Base-by-base conservation (phyloP, 2,797 vertebrate genomes). In the Macropus fuliginosus region DNA sequence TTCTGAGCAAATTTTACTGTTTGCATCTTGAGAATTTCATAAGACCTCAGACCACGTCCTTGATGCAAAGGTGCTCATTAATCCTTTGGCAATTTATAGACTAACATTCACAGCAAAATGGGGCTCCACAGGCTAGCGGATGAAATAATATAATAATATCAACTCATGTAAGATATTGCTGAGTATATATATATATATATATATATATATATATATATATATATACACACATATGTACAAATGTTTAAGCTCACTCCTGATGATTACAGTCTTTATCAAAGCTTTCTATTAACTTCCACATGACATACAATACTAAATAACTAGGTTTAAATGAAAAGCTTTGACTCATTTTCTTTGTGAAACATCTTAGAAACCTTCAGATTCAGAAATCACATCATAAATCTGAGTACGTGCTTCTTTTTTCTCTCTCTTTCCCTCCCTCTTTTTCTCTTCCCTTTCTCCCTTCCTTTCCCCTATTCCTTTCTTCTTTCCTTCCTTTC, bases 61-160 rank as follows among this genome's bases (percentile, higher is more conserved):
- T 92, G 55, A 97, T 87, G 90, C 0, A 91, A 3, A 97, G 89
- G 54, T 95, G 56, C 81, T 95, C 94, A 96, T 94, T 95, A 96
- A 93, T 57, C 91, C 56, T 94, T 2, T 92, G 56, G 92, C 93
- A 94, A 96, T 93, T 56, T 94, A 90, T 31, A 96, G 46, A 27
- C 55, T 74, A 55, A 56, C 27, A 92, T 34, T 62, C 59, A 16
- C n/a, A 5, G 62, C 24, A 95, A 96, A 18, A 40, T 90, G 31
- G 10, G 9, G 24, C n/a, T 62, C 29, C 55, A 55, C 9, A 95
- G 90, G 91, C 27, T 81, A 94, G 34, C 28, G 57, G 50, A 94
- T 66, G 13, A 46, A 10, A n/a, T 40, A 91, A 27, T 34, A 16
- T 91, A 91, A 97, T 56, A 92, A 55, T n/a, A 16, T 54, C 90